Conservation (phyloP, 1,140 invertebrate species). For the Sitobion miscanthi region DNA sequence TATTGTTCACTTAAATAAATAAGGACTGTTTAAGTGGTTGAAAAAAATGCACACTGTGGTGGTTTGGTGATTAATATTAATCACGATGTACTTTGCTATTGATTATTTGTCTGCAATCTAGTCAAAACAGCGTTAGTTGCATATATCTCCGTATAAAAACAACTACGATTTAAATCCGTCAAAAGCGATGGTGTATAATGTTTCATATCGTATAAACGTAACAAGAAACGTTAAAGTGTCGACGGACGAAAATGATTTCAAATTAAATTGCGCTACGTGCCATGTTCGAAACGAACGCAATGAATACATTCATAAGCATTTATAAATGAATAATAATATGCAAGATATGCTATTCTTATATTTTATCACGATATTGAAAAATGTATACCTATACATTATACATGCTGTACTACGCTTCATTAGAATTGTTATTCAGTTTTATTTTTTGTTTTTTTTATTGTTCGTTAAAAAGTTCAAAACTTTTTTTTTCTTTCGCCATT, state of each 20-base stretch:
- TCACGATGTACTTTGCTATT: not conserved
- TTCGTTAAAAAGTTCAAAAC: constrained; percentile 1
- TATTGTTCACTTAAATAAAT: not conserved
- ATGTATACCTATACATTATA: not conserved
- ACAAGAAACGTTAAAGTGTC: not conserved
- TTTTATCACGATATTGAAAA: not conserved
- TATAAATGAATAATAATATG: constrained; percentile 14
- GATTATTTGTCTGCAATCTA: not conserved
- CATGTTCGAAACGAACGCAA: not conserved
- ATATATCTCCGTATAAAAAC: not conserved
- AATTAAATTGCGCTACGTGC: not conserved
- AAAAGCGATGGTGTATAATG: not conserved
- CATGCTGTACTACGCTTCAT: not conserved
- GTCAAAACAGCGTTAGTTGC: not conserved
- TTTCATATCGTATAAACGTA: not conserved
- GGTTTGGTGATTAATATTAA: not conserved
- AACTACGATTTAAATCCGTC: not conserved
- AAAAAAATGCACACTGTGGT: not conserved
- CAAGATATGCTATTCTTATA: not conserved
- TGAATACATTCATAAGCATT: not conserved
- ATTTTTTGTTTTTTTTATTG: not conserved
- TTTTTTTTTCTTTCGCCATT: not conserved
- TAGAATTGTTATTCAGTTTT: not conserved
- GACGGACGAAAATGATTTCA: not conserved
- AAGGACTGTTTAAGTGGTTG: not conserved